phyloP scores from a whole-genome alignment of 2,797 vertebrate species.

The Acomys russatus region DNA sequence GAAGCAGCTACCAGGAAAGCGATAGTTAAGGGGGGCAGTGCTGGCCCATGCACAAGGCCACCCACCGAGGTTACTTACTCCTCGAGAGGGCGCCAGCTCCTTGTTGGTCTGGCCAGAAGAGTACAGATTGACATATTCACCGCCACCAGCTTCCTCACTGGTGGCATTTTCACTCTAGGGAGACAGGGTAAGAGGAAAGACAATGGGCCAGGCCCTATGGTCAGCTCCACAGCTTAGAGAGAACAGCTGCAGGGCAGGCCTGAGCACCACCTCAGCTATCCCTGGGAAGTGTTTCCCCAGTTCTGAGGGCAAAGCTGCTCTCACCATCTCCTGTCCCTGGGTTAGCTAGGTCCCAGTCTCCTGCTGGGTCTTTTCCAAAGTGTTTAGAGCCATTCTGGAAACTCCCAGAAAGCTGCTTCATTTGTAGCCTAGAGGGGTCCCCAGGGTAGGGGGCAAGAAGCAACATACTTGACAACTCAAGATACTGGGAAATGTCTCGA shows the following conservation, averaged over 20 bases:
- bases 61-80: slow-evolving; percentile 93
- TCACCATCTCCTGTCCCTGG: accelerated
- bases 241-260: neutral
- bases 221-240: neutral
- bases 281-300: slow-evolving; percentile 1
- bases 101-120: slow-evolving; percentile 96
- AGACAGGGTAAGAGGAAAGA: slow-evolving; percentile 90
- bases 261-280: neutral
- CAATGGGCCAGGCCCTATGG: slow-evolving; percentile 55
- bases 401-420: neutral
- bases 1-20: slow-evolving; percentile 65
- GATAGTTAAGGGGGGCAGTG: slow-evolving; percentile 52
- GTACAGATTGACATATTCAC: slow-evolving; percentile 98
- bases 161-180: slow-evolving; percentile 95
- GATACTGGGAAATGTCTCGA: neutral
- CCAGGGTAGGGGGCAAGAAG: neutral
- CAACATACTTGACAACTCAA: accelerated
- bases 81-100: slow-evolving; percentile 93
- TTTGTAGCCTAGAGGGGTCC: neutral
- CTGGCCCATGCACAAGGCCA: slow-evolving; percentile 80
- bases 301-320: neutral
- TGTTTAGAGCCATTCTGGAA: neutral
- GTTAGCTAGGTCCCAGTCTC: neutral
- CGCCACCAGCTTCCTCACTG: slow-evolving; percentile 95
- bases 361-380: neutral